Evolutionary conservation across 1,140 invertebrate genomes (phyloP).

Genomic region (Stratiolaelaps scimitus): DNA sequence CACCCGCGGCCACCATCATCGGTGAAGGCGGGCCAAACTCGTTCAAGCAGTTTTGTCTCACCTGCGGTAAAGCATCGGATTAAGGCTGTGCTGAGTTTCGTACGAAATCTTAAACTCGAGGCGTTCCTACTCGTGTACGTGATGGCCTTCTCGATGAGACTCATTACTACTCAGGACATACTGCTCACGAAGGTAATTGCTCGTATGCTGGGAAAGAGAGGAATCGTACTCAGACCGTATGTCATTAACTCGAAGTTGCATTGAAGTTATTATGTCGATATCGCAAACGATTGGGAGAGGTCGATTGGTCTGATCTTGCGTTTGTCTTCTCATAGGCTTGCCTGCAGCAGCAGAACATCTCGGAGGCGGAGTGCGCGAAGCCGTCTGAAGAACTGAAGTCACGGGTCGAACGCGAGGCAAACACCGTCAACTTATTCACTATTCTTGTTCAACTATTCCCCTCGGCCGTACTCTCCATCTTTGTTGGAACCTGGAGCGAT

Average conservation of each 20-base stretch:
- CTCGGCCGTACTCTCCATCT: conserved; percentile 15
- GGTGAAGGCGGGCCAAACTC: no score
- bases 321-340: conserved; percentile 4
- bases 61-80: conserved; percentile 5
- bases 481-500: conserved; percentile 23
- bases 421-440: conserved; percentile 14
- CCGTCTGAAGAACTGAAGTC: conserved; percentile 16
- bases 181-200: conserved; percentile 1
- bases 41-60: neutral
- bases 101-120: conserved; percentile 18
- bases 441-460: conserved; percentile 14
- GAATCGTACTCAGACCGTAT: no score
- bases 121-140: conserved; percentile 25
- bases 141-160: conserved; percentile 29
- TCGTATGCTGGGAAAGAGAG: no score
- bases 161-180: conserved; percentile 22
- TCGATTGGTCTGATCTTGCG: no score
- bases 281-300: no score
- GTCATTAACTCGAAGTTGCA: no score
- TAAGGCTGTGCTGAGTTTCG: neutral
- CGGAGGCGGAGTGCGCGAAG: neutral
- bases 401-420: neutral
- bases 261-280: no score
- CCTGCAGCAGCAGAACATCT: conserved; percentile 13
- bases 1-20: neutral